Evolutionary conservation across 1,140 invertebrate species (phyloP).

Genomic region (Pogonus chalceus): DNA sequence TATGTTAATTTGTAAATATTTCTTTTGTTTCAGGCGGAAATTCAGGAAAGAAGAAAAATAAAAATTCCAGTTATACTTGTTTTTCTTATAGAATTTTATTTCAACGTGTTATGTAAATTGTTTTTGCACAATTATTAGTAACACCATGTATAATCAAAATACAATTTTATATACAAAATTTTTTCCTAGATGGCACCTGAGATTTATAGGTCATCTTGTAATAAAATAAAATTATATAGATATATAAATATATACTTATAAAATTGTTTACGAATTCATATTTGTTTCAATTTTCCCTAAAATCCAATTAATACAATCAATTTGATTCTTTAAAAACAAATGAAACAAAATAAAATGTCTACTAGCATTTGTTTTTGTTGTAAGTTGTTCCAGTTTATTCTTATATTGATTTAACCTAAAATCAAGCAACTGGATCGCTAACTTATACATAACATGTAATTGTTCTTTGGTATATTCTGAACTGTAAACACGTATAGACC

Average conservation of each 20-base stretch:
- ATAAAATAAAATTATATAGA: neutral
- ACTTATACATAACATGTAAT: slow-evolving; percentile 16
- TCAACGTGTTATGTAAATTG: neutral
- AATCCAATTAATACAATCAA: slow-evolving; percentile 18
- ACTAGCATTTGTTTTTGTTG: neutral
- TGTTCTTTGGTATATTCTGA: slow-evolving; percentile 17
- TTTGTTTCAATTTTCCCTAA: neutral
- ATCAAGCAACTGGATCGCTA: slow-evolving; percentile 13
- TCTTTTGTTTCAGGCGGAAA: neutral
- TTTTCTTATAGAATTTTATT: neutral
- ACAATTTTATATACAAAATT: slow-evolving; percentile 1
- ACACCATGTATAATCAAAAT: neutral
- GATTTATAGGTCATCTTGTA: neutral
- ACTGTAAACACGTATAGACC: slow-evolving; percentile 21
- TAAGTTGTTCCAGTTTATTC: neutral
- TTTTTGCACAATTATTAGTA: neutral
- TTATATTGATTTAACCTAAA: slow-evolving; percentile 11
- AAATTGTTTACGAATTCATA: neutral
- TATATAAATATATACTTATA: slow-evolving; percentile 1
- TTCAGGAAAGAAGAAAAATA: neutral
- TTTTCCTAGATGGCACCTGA: neutral
- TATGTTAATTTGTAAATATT: neutral
- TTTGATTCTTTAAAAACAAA: slow-evolving; percentile 1
- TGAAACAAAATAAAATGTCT: neutral
- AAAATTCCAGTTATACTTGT: neutral